Conservation (phyloP, 1,140 invertebrate species). For the Lepidurus couesii region DNA sequence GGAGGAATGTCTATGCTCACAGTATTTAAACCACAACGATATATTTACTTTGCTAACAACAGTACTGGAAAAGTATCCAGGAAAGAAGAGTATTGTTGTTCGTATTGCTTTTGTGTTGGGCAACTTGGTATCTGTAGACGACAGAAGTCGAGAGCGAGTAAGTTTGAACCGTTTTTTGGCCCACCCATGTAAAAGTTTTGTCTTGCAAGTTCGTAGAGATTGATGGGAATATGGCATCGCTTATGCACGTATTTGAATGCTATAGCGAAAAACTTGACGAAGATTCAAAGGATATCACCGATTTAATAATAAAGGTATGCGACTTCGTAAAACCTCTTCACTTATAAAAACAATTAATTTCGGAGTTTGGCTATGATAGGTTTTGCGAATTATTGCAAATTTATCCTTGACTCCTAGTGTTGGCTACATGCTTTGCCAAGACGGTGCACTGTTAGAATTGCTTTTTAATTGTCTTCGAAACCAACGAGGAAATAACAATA, state of each 20-base stretch:
- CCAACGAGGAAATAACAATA: not conserved
- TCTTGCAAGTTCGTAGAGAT: not conserved
- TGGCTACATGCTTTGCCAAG: not conserved
- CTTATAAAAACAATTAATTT: not conserved
- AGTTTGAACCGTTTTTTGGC: not conserved
- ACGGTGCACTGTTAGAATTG: not conserved
- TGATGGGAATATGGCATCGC: not conserved
- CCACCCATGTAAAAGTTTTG: no score
- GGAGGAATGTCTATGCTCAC: not conserved
- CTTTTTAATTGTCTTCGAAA: not conserved
- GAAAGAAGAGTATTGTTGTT: not conserved
- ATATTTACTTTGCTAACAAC: not conserved
- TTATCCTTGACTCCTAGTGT: not conserved
- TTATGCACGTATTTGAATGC: not conserved
- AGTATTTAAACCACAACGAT: not conserved
- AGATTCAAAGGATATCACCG: not conserved
- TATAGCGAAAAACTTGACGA: not conserved
- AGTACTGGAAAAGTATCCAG: not conserved
- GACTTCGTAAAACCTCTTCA: not conserved
- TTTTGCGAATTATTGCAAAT: not conserved
- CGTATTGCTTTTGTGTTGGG: not conserved
- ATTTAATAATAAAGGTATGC: not conserved
- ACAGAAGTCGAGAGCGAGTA: not conserved
- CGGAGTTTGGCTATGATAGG: not conserved
- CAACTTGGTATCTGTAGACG: constrained; percentile 6